phyloP scores from a whole-genome alignment of 2,113 vertebrate species.

The Platycercus adscitus region DNA sequence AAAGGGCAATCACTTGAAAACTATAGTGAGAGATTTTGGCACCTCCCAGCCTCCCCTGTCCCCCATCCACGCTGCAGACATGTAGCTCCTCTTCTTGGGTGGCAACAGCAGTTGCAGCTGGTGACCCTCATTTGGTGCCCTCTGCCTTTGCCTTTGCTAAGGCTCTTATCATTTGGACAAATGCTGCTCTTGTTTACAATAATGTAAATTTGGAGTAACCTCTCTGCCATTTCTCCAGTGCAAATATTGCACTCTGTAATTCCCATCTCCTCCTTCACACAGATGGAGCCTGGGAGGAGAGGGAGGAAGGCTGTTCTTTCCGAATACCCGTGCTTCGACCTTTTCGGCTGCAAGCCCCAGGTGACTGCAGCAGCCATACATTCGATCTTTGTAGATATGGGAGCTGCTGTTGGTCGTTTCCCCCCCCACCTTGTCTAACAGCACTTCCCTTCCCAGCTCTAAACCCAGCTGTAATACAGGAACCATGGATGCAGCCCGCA shows the following conservation, averaged over 20 bases:
- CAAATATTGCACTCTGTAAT: background rate
- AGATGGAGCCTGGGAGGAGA: background rate
- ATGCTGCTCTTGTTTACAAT: background rate
- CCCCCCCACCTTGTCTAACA: fast-evolving
- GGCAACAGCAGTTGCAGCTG: constrained; percentile 4
- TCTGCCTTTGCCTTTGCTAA: background rate
- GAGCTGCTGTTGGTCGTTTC: background rate
- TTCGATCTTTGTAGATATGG: background rate
- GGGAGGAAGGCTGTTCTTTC: background rate
- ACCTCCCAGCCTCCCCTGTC: background rate
- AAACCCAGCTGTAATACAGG: background rate
- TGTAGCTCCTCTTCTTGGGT: background rate
- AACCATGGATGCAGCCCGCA: background rate
- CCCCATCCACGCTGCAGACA: background rate
- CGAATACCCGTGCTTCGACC: background rate
- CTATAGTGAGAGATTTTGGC: background rate
- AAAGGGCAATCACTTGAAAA: fast-evolving
- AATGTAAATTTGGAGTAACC: background rate
- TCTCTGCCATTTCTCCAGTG: background rate
- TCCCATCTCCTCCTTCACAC: background rate
- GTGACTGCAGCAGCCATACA: fast-evolving
- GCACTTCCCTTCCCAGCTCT: background rate
- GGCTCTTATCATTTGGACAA: background rate
- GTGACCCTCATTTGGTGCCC: background rate
- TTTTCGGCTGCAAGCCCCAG: background rate